Percentiles rank a stretch among this genome's conserved stretches.
These are phyloP conservation scores for Nycticebus coucang DNA, from an alignment of 2,113 vertebrate species.

Conservation along the genomic window DNA sequence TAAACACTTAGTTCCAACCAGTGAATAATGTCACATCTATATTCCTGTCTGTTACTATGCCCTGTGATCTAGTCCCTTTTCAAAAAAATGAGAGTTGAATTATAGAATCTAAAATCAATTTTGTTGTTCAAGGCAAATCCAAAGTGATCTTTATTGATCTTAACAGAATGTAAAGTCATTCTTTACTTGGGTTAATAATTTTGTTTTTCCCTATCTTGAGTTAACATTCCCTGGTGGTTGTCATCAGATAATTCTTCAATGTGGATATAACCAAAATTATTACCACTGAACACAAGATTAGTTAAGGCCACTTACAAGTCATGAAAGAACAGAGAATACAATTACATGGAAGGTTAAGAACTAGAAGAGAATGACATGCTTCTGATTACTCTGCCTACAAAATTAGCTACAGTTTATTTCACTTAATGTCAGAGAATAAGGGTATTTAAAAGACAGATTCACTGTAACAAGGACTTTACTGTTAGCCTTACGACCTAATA, in stretches of 20 bases:
- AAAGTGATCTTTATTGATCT: neutral
- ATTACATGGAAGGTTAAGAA: neutral
- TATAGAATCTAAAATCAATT: slow-evolving; percentile 15
- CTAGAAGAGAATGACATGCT: neutral
- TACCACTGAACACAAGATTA: neutral
- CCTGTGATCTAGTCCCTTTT: neutral
- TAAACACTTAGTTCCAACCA: neutral
- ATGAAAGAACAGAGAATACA: neutral
- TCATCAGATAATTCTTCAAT: neutral
- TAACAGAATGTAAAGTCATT: neutral
- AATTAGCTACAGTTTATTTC: neutral
- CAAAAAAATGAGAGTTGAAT: neutral
- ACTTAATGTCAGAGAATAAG: neutral
- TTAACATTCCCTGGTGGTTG: neutral
- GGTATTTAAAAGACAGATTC: neutral
- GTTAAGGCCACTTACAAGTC: neutral
- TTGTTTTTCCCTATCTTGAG: neutral
- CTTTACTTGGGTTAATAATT: neutral
- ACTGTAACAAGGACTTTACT: neutral
- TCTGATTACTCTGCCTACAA: neutral
- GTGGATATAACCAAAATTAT: neutral
- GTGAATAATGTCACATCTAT: neutral
- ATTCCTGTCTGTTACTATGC: neutral
- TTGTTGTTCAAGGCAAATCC: neutral
- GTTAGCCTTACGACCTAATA: neutral